These are phyloP conservation scores for Apeltes quadracus DNA, from an alignment of 2,113 vertebrate species.

Conservation along the genomic window DNA sequence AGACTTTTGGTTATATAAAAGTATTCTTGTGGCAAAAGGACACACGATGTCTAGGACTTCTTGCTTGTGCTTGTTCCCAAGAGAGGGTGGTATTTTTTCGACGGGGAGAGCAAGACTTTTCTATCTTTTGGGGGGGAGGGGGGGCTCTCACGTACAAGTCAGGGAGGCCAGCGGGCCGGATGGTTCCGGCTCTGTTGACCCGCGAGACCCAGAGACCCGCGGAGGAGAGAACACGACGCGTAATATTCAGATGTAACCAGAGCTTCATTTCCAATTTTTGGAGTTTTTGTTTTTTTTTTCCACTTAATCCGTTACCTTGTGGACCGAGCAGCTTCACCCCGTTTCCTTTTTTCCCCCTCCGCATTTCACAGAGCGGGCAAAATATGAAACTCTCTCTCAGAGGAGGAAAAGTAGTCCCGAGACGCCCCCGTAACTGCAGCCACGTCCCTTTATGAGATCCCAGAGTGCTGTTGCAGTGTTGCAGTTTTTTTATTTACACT, in stretches of 20 bases:
- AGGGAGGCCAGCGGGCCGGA: slow-evolving; percentile 70
- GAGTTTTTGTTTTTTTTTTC: neutral
- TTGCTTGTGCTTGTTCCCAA: slow-evolving; percentile 61
- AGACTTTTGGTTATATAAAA: slow-evolving; percentile 75
- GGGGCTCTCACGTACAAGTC: slow-evolving; percentile 70
- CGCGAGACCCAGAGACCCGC: slow-evolving; percentile 65
- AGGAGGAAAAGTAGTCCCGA: slow-evolving; percentile 45
- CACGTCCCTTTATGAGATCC: slow-evolving; percentile 55
- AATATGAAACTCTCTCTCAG: slow-evolving; percentile 13
- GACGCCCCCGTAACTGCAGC: slow-evolving; percentile 56
- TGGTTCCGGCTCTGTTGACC: slow-evolving; percentile 65
- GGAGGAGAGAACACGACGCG: slow-evolving; percentile 52
- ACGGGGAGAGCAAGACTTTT: slow-evolving; percentile 71
- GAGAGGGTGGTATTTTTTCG: slow-evolving; percentile 64
- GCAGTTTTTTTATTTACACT: slow-evolving; percentile 79
- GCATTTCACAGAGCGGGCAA: slow-evolving; percentile 35
- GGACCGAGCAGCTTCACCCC: slow-evolving; percentile 8
- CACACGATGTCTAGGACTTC: slow-evolving; percentile 60
- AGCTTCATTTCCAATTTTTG: slow-evolving; percentile 9
- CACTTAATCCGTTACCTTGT: slow-evolving; percentile 13
- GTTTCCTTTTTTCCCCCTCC: slow-evolving; percentile 21
- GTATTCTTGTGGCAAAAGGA: slow-evolving; percentile 68
- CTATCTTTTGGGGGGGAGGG: too few species aligned
- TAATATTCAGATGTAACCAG: slow-evolving; percentile 32
- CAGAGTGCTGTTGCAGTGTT: slow-evolving; percentile 75